Evolutionary conservation across 2,113 vertebrate genomes (phyloP), one percentile per base, ranked within the genome.

Genomic region (Pyxicephalus adspersus): DNA sequence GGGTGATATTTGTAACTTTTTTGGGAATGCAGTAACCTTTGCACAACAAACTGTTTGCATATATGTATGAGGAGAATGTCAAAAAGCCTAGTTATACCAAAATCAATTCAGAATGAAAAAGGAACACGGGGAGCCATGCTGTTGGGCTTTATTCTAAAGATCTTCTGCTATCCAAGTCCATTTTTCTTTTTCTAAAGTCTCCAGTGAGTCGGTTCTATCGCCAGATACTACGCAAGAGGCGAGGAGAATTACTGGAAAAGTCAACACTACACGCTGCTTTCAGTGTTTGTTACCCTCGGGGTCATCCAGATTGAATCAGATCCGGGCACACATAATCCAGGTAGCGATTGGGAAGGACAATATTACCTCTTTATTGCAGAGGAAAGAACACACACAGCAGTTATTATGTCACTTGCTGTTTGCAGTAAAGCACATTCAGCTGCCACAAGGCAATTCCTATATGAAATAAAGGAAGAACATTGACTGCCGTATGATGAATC

Each of bases 281-380:
- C 28, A 7, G 26, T 25, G 72, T 38, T 38, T 20, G 64, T 54
- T 64, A 55, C 51, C 51, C 64, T 51, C 55, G 55, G 66, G 76
- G 76, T 64, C 29, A 26, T 34, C 28, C 28, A 18, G 64, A 77
- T 19, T 66, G 26, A 77, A 67, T 77, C 50, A 38, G 54, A 65
- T 29, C 45, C 64, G 7, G 19, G 26, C 2, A 18, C 4, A 11
- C 28, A 19, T 1, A 60, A 60, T n/a, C 17, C 75, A 22, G 75
- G 34, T 63, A n/a, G 60, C 26, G 23, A 51, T 52, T 50, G 3
- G 45, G n/a, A 23, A 54, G 61, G 61, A 63, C 28, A 26, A 64
- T 51, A 76, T 51, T 51, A 51, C n/a, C 38, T 11, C 38, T 45
- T 15, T 45, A 60, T 58, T 31, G 4, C 5, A 34, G 70, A 31